Base-by-base conservation (phyloP, 2,113 vertebrate genomes). In the Xyrauchen texanus region DNA sequence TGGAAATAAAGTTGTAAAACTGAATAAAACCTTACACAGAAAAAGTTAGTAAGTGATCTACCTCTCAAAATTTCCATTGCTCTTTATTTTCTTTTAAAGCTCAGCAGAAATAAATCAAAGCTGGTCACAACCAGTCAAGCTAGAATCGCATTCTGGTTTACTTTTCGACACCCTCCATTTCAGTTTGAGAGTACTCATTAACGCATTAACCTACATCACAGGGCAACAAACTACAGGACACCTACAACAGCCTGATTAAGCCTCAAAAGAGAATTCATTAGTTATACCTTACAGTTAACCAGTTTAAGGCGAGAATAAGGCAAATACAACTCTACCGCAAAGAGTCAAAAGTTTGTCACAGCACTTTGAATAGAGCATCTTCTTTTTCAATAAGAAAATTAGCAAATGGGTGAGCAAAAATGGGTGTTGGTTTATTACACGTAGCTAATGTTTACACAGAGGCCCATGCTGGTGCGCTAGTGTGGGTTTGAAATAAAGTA, bases 381-480 rank as follows among this genome's bases (percentile, higher is more conserved):
- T 34, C 21, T 34, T 34, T 34, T 34, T 34, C 21, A 34, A 34
- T 34, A 34, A 34, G 21, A 34, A 34, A 34, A 34, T 34, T 1
- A 34, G 21, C 3, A 34, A 34, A 34, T 34, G 13, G 63, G 15
- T 34, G 45, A 53, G 64, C 9, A 65, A 62, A 70, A 42, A 68
- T 70, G 80, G 68, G 74, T 71, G 75, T 77, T 63, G 74, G 66
- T 77, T 82, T 63, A 77, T 72, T 76, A 74, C 70, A 68, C 79
- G 47, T 68, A 66, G 67, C 51, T 72, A 57, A 66, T 77, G 75
- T 82, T 77, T 65, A 71, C 63, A 10, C 61, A 72, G 68, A 77
- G 68, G 60, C 65, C 16, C 58, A 45, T 8, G 21, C 63, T 12
- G 51, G 45, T 46, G 60, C 60, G 69, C 34, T 47, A 49, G 49